Conservation (phyloP, 2,797 vertebrate genomes). For the Anguilla pacifica region DNA sequence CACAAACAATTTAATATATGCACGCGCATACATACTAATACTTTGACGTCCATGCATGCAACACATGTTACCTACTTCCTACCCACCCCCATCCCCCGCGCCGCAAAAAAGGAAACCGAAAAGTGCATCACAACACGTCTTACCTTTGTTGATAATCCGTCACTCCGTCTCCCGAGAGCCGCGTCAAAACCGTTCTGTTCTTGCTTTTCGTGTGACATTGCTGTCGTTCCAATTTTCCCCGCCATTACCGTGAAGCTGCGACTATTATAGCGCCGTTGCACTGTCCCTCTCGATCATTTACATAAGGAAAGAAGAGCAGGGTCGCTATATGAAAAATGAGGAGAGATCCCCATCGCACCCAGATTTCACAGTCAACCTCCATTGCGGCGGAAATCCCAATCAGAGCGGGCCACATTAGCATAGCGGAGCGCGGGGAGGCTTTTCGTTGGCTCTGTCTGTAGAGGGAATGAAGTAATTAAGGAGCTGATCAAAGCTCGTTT, state of each 20-base stretch:
- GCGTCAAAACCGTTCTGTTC: constrained; percentile 45
- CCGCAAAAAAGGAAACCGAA: constrained; percentile 43
- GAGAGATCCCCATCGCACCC: constrained; percentile 61
- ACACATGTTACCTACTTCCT: neutral
- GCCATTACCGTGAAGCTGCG: constrained; percentile 25
- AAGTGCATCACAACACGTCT: constrained; percentile 47
- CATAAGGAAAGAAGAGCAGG: constrained; percentile 63
- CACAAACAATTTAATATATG: neutral
- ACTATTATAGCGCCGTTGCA: constrained; percentile 1
- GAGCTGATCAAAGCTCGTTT: constrained; percentile 37
- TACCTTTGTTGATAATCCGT: constrained; percentile 79
- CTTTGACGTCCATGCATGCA: neutral
- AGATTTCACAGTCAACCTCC: constrained; percentile 68
- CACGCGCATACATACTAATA: neutral
- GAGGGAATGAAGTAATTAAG: constrained; percentile 47
- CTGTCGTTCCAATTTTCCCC: constrained; percentile 40
- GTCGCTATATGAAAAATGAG: constrained; percentile 73
- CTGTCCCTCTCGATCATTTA: constrained; percentile 37
- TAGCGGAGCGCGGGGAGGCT: constrained; percentile 51
- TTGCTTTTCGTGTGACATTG: constrained; percentile 42
- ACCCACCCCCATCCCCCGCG: neutral
- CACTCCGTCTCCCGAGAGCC: constrained; percentile 58
- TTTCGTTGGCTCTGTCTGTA: constrained; percentile 55
- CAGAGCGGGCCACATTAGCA: constrained; percentile 64
- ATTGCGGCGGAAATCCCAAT: constrained; percentile 72